Percentiles rank a stretch among this genome's conserved stretches.
Conservation (phyloP, 2,797 vertebrate species). For the Microctenopoma steveboyesi region DNA sequence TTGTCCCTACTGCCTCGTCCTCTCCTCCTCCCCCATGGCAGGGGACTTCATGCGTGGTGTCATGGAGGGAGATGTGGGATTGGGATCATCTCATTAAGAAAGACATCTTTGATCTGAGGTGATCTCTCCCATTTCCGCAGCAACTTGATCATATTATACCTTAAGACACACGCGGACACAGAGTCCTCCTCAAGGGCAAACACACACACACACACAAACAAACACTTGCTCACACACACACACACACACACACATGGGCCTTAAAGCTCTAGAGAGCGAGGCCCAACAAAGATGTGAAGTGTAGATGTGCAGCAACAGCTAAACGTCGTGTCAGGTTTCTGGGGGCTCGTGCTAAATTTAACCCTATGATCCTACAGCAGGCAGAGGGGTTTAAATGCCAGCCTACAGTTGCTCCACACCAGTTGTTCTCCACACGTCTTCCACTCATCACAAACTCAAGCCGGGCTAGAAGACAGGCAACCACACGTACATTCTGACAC, state of each 20-base stretch:
- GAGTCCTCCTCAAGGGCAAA: constrained; percentile 37
- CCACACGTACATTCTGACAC: constrained; percentile 57
- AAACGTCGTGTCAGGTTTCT: constrained; percentile 96
- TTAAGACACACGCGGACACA: constrained; percentile 41
- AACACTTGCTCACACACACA: constrained; percentile 18
- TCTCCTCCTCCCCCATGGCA: constrained; percentile 17
- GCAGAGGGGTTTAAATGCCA: constrained; percentile 98
- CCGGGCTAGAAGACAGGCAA: constrained; percentile 62
- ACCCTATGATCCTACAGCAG: constrained; percentile 98
- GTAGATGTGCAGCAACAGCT: constrained; percentile 99
- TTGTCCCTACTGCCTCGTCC: constrained; percentile 29
- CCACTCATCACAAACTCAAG: constrained; percentile 80
- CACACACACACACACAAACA: constrained; percentile 21
- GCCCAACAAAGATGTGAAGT: constrained; percentile 91
- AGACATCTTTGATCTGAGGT: constrained; percentile 71
- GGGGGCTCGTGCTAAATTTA: constrained; percentile 98
- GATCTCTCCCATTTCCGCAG: constrained; percentile 73
- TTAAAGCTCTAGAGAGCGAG: constrained; percentile 81
- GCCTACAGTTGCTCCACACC: constrained; percentile 95
- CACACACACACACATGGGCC: constrained; percentile 51
- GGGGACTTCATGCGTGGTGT: constrained; percentile 57
- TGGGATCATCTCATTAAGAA: constrained; percentile 79
- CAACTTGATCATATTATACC: constrained; percentile 76
- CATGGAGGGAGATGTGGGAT: constrained; percentile 64
- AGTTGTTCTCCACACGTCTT: constrained; percentile 86